Percentiles rank a stretch among this genome's conserved stretches.
These are phyloP conservation scores for Chrysina gloriosa DNA, from an alignment of 2,888 invertebrate genomes.

Conservation along the genomic window DNA sequence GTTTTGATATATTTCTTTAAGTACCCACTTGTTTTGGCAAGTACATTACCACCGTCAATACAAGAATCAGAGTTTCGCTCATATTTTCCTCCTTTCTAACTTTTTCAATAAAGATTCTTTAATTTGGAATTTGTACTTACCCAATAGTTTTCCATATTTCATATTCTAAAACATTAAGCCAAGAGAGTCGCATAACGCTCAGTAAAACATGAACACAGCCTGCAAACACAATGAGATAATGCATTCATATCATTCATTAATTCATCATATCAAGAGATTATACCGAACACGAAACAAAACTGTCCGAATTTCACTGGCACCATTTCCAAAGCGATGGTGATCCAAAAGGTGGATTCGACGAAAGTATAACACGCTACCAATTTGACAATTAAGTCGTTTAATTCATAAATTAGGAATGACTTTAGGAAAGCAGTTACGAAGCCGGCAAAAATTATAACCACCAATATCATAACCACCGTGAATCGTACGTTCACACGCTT, in stretches of 20 bases:
- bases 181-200: not conserved
- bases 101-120: too few species aligned
- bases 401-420: slow-evolving; percentile 15
- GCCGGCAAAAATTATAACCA: slow-evolving; percentile 14
- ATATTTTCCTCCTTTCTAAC: too few species aligned
- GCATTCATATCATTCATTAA: too few species aligned
- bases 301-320: not conserved
- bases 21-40: too few species aligned
- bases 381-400: not conserved
- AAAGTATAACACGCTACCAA: slow-evolving; percentile 12
- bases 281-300: slow-evolving; percentile 23
- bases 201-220: not conserved
- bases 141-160: slow-evolving; percentile 6
- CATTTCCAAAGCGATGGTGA: not conserved
- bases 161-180: slow-evolving; percentile 20
- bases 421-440: slow-evolving; percentile 18
- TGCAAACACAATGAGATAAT: not conserved
- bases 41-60: too few species aligned
- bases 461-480: not conserved
- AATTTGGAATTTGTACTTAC: too few species aligned
- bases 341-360: slow-evolving; percentile 16
- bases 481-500: not conserved
- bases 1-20: too few species aligned
- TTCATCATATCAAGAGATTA: too few species aligned
- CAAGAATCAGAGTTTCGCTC: too few species aligned